These are phyloP conservation scores for Peromyscus attwateri DNA, from an alignment of 2,797 vertebrate species.

Conservation along the genomic window DNA sequence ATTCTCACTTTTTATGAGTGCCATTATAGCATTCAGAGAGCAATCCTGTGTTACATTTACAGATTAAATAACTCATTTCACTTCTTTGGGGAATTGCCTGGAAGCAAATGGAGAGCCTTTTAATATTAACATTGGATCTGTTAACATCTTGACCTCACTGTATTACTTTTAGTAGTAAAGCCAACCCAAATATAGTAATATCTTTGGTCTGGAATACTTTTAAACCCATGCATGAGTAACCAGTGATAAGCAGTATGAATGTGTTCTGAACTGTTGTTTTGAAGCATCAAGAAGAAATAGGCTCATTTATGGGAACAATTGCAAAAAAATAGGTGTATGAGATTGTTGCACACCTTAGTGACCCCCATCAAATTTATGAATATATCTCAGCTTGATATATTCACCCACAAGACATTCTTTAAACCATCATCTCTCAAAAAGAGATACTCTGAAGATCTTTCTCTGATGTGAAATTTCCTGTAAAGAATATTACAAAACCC, in stretches of 20 bases:
- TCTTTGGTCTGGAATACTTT: slow-evolving; percentile 68
- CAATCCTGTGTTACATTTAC: not conserved
- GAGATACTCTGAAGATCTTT: not conserved
- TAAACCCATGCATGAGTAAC: slow-evolving; percentile 72
- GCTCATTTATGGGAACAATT: slow-evolving; percentile 7
- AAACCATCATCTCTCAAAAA: not conserved
- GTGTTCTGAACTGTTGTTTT: slow-evolving; percentile 37
- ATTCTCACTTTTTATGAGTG: not conserved
- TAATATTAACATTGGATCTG: slow-evolving; percentile 13
- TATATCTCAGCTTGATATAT: slow-evolving; percentile 17
- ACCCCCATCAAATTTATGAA: slow-evolving; percentile 22
- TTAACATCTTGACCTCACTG: slow-evolving; percentile 20
- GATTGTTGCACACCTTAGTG: not conserved
- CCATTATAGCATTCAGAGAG: not conserved
- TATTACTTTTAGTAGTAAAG: slow-evolving; percentile 54
- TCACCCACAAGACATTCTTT: not conserved
- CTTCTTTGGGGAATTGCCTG: slow-evolving; percentile 20
- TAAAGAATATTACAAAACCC: not conserved
- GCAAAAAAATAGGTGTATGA: slow-evolving; percentile 21
- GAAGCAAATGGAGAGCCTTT: slow-evolving; percentile 48
- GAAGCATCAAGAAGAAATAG: slow-evolving; percentile 37
- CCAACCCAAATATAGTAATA: slow-evolving; percentile 20
- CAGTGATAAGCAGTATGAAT: slow-evolving; percentile 28
- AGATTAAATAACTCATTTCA: slow-evolving; percentile 6
- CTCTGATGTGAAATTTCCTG: slow-evolving; percentile 11